Percentiles rank a stretch among this genome's conserved stretches.
These are phyloP conservation scores for Miichthys miiuy DNA, from an alignment of 2,797 vertebrate genomes.

Conservation along the genomic window DNA sequence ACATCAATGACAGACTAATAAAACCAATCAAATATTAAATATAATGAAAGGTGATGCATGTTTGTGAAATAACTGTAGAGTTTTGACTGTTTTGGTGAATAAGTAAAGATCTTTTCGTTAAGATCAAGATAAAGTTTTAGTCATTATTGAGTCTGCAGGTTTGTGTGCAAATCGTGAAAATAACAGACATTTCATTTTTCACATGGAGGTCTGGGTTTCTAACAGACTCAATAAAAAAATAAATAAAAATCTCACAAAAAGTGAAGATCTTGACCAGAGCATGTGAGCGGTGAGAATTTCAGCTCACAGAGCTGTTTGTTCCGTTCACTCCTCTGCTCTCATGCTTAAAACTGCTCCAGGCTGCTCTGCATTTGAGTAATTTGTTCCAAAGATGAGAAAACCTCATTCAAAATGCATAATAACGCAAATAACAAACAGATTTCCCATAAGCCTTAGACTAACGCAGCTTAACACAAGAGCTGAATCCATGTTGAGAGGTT, in stretches of 20 bases:
- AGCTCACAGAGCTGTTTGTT: too few relatives aligned
- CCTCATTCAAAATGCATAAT: not conserved
- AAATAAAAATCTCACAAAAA: too few relatives aligned
- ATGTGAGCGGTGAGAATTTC: too few relatives aligned
- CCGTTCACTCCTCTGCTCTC: too few relatives aligned
- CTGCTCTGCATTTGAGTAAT: too few relatives aligned
- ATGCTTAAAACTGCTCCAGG: too few relatives aligned
- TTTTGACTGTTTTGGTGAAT: not conserved
- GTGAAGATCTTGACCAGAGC: too few relatives aligned
- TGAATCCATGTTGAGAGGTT: not conserved
- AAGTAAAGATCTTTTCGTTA: not conserved
- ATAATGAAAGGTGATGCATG: not conserved
- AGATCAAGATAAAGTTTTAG: not conserved
- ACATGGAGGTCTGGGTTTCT: not conserved
- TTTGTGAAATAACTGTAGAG: constrained; percentile 2
- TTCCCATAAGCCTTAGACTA: not conserved
- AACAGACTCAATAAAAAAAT: too few relatives aligned
- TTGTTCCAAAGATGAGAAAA: not conserved
- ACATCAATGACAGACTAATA: constrained; percentile 6
- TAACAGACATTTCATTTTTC: not conserved
- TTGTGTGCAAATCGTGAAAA: not conserved
- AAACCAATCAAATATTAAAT: not conserved
- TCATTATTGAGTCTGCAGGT: not conserved
- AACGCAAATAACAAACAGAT: not conserved
- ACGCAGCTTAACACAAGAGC: not conserved